Conservation (phyloP, 1,140 invertebrate species). For the Heliconius hewitsoni region DNA sequence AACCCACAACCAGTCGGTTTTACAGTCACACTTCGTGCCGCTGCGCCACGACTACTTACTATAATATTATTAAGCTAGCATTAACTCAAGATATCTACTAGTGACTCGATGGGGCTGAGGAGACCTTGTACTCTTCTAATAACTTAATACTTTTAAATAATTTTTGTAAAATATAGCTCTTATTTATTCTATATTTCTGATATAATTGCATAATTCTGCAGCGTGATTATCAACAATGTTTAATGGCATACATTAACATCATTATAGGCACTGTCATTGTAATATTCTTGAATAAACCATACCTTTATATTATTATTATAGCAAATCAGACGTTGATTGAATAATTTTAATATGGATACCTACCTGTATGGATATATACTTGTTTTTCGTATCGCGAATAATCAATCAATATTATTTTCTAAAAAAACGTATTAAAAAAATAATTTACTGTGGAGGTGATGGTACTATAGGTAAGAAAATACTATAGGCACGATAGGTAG, state of each 20-base stretch:
- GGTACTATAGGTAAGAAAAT: too few relatives aligned
- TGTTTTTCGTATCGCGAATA: neutral
- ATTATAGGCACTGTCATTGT: neutral
- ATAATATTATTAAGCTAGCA: too few relatives aligned
- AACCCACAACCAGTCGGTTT: too few relatives aligned
- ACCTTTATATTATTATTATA: neutral
- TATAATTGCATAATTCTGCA: neutral
- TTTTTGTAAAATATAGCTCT: neutral
- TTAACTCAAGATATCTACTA: too few relatives aligned
- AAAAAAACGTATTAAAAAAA: too few relatives aligned
- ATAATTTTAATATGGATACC: neutral
- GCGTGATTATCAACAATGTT: neutral
- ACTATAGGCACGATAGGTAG: too few relatives aligned
- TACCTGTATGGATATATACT: neutral
- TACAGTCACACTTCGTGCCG: too few relatives aligned
- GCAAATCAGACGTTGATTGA: neutral
- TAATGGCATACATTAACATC: neutral
- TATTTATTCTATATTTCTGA: neutral
- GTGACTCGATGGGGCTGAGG: too few relatives aligned
- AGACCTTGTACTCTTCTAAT: too few relatives aligned
- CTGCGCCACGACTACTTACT: too few relatives aligned
- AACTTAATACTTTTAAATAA: neutral
- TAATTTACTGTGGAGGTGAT: too few relatives aligned
- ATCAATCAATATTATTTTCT: too few relatives aligned
- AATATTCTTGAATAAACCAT: slow-evolving; percentile 3